A percentile compares a stretch with the other conserved stretches of the same genome.
phyloP scores from a whole-genome alignment of 1,140 invertebrate species.

The Caerostris darwini region DNA sequence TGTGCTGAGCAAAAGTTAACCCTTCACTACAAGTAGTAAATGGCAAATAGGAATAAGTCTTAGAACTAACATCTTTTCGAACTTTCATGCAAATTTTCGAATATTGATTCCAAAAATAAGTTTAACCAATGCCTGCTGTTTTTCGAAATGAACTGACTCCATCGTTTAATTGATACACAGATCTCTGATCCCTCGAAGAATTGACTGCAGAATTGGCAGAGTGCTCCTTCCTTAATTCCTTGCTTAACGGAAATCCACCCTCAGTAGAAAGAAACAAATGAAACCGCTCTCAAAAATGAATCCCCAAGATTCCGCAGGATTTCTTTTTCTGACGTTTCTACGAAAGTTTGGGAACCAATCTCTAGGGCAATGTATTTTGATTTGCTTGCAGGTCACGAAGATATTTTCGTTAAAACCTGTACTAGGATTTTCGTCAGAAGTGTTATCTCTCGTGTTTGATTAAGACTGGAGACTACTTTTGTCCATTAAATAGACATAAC shows the following conservation, averaged over 20 bases:
- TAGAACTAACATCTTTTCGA: no score
- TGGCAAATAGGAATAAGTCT: no score
- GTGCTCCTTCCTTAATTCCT: background rate
- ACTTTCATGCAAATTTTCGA: background rate
- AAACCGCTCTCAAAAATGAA: conserved; percentile 59
- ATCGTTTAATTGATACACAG: conserved; percentile 56
- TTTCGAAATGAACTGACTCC: background rate
- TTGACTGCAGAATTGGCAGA: conserved; percentile 8
- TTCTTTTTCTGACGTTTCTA: conserved; percentile 5
- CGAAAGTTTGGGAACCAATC: background rate
- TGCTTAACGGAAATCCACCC: conserved; percentile 33
- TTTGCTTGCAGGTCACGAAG: background rate
- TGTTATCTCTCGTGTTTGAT: background rate
- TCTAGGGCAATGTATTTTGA: conserved; percentile 4
- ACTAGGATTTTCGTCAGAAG: background rate
- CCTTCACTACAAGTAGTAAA: no score
- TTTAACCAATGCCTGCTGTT: background rate
- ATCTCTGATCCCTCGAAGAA: conserved; percentile 4
- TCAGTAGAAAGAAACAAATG: conserved; percentile 20
- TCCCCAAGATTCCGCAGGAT: conserved; percentile 19
- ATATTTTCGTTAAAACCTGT: conserved; percentile 8
- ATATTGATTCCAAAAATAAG: background rate
- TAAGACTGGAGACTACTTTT: background rate
- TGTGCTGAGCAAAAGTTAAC: no score
- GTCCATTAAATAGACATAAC: no score